Percentiles rank a stretch among this genome's conserved stretches.
Evolutionary conservation across 2,113 vertebrate species (phyloP).

Genomic region (Phylloscopus trochilus): DNA sequence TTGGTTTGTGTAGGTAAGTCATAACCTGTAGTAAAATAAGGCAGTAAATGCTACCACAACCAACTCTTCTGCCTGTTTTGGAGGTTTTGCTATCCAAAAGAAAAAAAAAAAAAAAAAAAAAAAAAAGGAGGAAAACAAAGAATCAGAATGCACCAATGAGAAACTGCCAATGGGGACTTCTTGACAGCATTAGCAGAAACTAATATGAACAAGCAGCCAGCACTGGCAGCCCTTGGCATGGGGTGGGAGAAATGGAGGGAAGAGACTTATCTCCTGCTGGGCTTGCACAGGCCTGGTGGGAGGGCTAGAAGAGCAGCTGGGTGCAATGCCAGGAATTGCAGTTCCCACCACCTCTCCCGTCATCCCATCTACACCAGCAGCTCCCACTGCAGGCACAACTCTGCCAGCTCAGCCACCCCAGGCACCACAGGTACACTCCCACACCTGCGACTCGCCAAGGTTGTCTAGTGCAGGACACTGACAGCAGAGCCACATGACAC

Average conservation of each 20-base stretch:
- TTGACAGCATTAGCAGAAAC: background rate
- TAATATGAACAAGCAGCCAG: background rate
- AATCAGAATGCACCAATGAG: background rate
- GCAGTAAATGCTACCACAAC: background rate
- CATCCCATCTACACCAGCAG: background rate
- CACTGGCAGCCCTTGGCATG: background rate
- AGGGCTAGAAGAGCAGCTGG: background rate
- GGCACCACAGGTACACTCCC: fast-evolving
- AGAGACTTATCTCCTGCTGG: background rate
- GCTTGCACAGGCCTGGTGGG: background rate
- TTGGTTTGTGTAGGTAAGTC: background rate
- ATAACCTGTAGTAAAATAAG: background rate
- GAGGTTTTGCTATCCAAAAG: background rate
- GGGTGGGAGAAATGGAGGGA: background rate
- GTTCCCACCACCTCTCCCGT: background rate
- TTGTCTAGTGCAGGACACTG: background rate
- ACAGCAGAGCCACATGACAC: fast-evolving
- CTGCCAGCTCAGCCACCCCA: background rate
- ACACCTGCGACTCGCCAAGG: fast-evolving
- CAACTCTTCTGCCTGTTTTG: background rate
- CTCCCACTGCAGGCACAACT: fast-evolving
- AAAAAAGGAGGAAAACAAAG: background rate
- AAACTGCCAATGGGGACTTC: background rate
- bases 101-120: background rate
- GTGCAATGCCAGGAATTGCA: background rate